Percentiles rank a stretch among this genome's conserved stretches.
phyloP scores from a whole-genome alignment of 2,888 invertebrate species.

The Parnassius smintheus region DNA sequence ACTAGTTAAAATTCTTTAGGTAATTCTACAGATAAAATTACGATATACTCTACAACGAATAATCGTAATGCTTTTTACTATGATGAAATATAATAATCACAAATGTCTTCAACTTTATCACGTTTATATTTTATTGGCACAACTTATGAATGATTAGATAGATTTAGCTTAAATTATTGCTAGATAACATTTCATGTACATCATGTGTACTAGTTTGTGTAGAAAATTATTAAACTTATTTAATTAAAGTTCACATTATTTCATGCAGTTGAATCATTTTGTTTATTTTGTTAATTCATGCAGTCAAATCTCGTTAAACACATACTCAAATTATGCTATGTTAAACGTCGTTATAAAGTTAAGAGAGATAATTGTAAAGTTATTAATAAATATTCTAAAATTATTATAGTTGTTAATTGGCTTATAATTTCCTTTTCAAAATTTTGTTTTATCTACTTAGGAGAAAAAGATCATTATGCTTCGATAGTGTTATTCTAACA shows the following conservation, averaged over 20 bases:
- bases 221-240: constrained; percentile 20
- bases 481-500: constrained; percentile 28
- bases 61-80: constrained; percentile 60
- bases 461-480: constrained; percentile 66
- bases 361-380: constrained; percentile 23
- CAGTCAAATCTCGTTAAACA: constrained; percentile 86
- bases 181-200: constrained; percentile 42
- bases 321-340: constrained; percentile 39
- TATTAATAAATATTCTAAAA: constrained; percentile 25
- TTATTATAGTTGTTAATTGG: constrained; percentile 28
- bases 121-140: constrained; percentile 72
- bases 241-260: constrained; percentile 6
- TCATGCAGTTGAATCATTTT: constrained; percentile 39
- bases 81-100: constrained; percentile 43
- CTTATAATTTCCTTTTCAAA: constrained; percentile 37
- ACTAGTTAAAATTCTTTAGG: constrained; percentile 18
- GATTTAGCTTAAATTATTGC: constrained; percentile 56
- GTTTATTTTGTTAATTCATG: constrained; percentile 61
- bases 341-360: constrained; percentile 24
- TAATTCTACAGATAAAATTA: constrained; percentile 45
- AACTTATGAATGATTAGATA: constrained; percentile 54
- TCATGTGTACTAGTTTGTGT: constrained; percentile 39
- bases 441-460: constrained; percentile 34
- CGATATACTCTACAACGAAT: constrained; percentile 68
- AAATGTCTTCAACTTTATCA: constrained; percentile 59